phyloP scores from a whole-genome alignment of 1,140 invertebrate species.

The Lordiphosa clarofinis region DNA sequence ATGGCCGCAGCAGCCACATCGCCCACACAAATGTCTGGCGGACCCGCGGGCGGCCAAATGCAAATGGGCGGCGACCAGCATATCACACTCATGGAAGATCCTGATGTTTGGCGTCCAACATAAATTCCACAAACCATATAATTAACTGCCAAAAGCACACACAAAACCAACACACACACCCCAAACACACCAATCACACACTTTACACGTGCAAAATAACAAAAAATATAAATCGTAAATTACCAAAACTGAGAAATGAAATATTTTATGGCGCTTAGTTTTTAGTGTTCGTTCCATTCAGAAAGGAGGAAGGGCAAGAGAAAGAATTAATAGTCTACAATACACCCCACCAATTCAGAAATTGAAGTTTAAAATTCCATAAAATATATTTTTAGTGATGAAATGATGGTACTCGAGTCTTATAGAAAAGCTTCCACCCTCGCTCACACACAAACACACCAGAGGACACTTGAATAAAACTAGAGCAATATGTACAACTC shows the following conservation, averaged over 20 bases:
- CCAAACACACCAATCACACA: constrained; percentile 25
- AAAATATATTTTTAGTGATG: constrained; percentile 43
- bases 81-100: constrained; percentile 92
- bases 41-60: constrained; percentile 81
- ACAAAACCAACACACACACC: constrained; percentile 22
- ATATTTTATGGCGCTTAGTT: constrained; percentile 70
- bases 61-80: constrained; percentile 85
- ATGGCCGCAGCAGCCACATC: constrained; percentile 89
- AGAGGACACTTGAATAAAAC: constrained; percentile 24
- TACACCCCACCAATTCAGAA: constrained; percentile 70
- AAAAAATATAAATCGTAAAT: constrained; percentile 10
- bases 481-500: constrained; percentile 66
- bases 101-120: constrained; percentile 93
- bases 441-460: constrained; percentile 7
- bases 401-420: constrained; percentile 2
- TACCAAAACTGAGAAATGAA: constrained; percentile 7
- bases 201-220: constrained; percentile 37
- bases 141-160: constrained; percentile 57
- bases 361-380: constrained; percentile 53
- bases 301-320: constrained; percentile 31
- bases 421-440: constrained; percentile 56
- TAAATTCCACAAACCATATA: constrained; percentile 81
- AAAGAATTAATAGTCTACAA: constrained; percentile 40
- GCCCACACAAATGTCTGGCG: constrained; percentile 82
- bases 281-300: constrained; percentile 61